A percentile compares a stretch with the other conserved stretches of the same genome.
Evolutionary conservation across 2,797 vertebrate species (phyloP).

Genomic region (Dryobates pubescens): DNA sequence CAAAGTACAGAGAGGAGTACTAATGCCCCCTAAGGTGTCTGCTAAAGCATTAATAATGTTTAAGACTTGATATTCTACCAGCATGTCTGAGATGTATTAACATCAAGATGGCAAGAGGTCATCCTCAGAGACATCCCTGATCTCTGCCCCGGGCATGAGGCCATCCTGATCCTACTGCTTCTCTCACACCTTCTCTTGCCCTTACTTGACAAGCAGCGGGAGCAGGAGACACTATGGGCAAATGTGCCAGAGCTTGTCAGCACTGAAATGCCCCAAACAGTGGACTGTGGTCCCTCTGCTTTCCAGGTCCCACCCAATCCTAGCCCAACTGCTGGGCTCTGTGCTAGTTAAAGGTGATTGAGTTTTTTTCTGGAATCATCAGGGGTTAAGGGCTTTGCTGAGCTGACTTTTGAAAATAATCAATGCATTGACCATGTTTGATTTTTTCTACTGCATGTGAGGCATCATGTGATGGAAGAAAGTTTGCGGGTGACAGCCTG

Average conservation of each 20-base stretch:
- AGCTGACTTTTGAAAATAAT: not conserved
- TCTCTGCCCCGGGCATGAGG: not conserved
- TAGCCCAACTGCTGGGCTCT: rapidly evolving
- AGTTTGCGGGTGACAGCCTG: not conserved
- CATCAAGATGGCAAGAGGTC: constrained; percentile 49
- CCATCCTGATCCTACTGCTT: not conserved
- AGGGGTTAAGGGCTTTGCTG: not conserved
- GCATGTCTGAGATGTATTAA: constrained; percentile 23
- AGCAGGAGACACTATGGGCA: rapidly evolving
- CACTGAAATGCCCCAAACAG: not conserved
- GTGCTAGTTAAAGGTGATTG: not conserved
- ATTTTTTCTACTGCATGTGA: not conserved
- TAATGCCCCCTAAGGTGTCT: constrained; percentile 1
- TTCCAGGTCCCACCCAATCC: not conserved
- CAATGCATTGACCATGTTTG: not conserved
- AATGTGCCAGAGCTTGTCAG: not conserved
- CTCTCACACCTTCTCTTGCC: not conserved
- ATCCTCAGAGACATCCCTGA: constrained; percentile 18
- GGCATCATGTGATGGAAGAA: not conserved
- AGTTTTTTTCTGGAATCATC: not conserved
- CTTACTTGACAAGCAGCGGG: not conserved
- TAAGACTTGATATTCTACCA: not conserved
- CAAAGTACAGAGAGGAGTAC: not conserved
- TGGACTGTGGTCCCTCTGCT: rapidly evolving
- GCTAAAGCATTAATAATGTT: not conserved